These are phyloP conservation scores for Netelia virgata DNA, from an alignment of 2,888 invertebrate species.

Conservation along the genomic window DNA sequence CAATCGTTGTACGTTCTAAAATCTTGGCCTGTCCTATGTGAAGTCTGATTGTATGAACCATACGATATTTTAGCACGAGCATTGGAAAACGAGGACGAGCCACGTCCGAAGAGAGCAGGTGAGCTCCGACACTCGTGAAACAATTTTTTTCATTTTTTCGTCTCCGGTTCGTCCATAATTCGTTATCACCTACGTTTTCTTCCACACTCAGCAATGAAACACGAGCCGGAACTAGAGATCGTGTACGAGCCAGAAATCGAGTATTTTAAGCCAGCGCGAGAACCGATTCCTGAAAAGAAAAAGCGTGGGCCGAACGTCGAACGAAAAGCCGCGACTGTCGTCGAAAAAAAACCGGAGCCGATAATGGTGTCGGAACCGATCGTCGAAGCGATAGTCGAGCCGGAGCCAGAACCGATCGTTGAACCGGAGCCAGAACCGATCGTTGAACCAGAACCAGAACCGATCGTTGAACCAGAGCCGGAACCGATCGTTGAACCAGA, in stretches of 20 bases:
- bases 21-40: constrained; percentile 10
- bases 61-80: constrained; percentile 81
- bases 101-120: constrained; percentile 66
- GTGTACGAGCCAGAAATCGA: constrained; percentile 33
- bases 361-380: constrained; percentile 36
- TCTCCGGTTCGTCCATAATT: constrained; percentile 29
- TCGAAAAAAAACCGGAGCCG: constrained; percentile 33
- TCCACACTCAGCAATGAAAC: constrained; percentile 58
- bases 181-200: constrained; percentile 34
- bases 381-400: constrained; percentile 50
- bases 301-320: constrained; percentile 41
- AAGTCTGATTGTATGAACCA: constrained; percentile 39
- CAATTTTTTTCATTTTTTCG: background rate
- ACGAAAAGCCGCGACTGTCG: constrained; percentile 37
- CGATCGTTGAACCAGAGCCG: constrained; percentile 9
- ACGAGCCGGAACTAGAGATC: constrained; percentile 62
- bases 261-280: background rate
- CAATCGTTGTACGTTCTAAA: background rate
- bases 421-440: constrained; percentile 49
- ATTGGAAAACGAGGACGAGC: constrained; percentile 71
- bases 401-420: constrained; percentile 47
- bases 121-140: constrained; percentile 35
- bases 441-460: constrained; percentile 46
- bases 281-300: constrained; percentile 21
- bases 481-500: constrained; percentile 35